Base-by-base conservation (phyloP, 2,113 vertebrate genomes). In the Sturnus vulgaris region DNA sequence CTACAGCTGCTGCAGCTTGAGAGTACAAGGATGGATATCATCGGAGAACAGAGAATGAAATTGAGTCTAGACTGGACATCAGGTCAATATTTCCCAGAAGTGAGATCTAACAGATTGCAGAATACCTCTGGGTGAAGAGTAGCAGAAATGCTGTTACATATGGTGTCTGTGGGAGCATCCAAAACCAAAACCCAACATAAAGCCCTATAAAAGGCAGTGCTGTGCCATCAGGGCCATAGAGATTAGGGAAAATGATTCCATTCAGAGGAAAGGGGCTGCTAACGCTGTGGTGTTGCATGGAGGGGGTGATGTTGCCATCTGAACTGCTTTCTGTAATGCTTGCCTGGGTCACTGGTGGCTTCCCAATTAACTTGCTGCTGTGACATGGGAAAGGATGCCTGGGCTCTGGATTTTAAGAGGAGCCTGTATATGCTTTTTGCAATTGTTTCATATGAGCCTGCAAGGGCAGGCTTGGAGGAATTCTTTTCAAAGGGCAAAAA, bases 281-380 rank as follows among this genome's bases (percentile, higher is more conserved):
- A 11, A 27, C 3, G 4, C 19, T 15, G 1, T 0, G 6, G 8
- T 42, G 33, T 63, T 5, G 1, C 1, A 3, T 4, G 7, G 21
- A 59, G 69, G 30, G 5, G 35, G 10, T 52, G 24, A 23, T 55
- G 10, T 4, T 42, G 33, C 6, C 30, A 47, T 47, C 55, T 64
- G 30, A 77, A 13, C 22, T 44, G 27, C 35, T 47, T 60, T 82
- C 63, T 90, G 17, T 23, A 37, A 53, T 1, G 1, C 15, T 15
- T 69, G 8, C 3, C 1, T 55, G 39, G 30, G 15, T 84, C 18
- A 20, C 23, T 56, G 7, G 42, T 46, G 39, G 31, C 63, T 70
- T 20, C 35, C 23, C 35, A 49, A 0, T 70, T 53, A 55, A 5
- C 57, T 86, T 40, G 27, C 61, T 92, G 18, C n/a, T 77, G 31